Evolutionary conservation across 1,140 invertebrate genomes (phyloP).

Genomic region (Procambarus virginalis): DNA sequence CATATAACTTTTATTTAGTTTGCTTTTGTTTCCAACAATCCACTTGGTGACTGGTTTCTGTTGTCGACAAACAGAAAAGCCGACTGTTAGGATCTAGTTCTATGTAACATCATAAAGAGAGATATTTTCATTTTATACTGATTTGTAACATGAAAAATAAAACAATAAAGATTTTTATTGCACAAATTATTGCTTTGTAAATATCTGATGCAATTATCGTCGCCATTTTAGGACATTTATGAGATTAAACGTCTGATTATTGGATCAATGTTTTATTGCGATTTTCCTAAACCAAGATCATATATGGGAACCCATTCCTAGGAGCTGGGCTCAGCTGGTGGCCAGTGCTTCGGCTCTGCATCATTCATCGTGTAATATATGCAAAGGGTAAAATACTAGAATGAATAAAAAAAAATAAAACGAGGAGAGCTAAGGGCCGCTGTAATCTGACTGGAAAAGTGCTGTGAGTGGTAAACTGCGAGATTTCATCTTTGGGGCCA

Average conservation of each 20-base stretch:
- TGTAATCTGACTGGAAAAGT: too few relatives aligned
- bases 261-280: slow-evolving; percentile 11
- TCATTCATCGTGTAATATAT: too few relatives aligned
- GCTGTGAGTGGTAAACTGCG: too few relatives aligned
- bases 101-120: slow-evolving; percentile 52
- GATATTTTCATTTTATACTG: slow-evolving; percentile 65
- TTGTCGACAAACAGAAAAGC: neutral
- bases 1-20: neutral
- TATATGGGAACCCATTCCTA: neutral
- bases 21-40: neutral
- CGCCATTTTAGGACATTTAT: slow-evolving; percentile 51
- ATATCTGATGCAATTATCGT: slow-evolving; percentile 61
- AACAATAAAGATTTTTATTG: slow-evolving; percentile 62
- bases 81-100: slow-evolving; percentile 31
- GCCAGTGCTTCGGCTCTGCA: too few relatives aligned
- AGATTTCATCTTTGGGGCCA: too few relatives aligned
- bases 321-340: too few relatives aligned
- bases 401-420: too few relatives aligned
- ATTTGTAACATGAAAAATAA: slow-evolving; percentile 52
- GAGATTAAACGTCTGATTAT: slow-evolving; percentile 55
- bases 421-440: too few relatives aligned
- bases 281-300: too few relatives aligned
- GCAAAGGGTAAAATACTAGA: too few relatives aligned
- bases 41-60: slow-evolving; percentile 18
- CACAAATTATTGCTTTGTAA: slow-evolving; percentile 64